These are phyloP conservation scores for Trogon melanurus DNA, from an alignment of 2,113 vertebrate species.

Conservation along the genomic window DNA sequence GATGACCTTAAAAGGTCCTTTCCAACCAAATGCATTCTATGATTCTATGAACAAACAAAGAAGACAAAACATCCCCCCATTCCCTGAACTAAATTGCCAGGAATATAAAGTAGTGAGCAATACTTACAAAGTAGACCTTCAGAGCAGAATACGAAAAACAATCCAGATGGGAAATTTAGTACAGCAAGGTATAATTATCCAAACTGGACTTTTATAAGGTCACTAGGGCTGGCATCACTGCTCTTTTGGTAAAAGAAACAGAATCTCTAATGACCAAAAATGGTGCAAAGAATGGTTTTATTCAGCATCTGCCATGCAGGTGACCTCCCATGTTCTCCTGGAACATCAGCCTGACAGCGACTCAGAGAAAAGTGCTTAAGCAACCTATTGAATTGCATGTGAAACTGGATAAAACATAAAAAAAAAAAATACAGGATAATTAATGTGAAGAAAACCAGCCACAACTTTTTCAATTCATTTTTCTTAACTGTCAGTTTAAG, in stretches of 20 bases:
- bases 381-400: neutral
- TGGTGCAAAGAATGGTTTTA: neutral
- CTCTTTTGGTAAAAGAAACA: neutral
- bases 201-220: neutral
- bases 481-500: neutral
- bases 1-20: too few relatives aligned
- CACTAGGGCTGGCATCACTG: neutral
- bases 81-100: neutral
- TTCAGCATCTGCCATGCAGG: neutral
- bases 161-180: neutral
- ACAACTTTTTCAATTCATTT: neutral
- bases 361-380: neutral
- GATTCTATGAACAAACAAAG: neutral
- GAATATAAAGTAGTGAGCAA: neutral
- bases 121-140: neutral
- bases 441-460: neutral
- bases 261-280: neutral
- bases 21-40: too few relatives aligned
- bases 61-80: accelerated
- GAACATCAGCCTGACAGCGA: neutral
- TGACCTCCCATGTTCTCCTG: neutral
- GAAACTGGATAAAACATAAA: neutral
- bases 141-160: neutral
- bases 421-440: neutral
- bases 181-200: neutral